Percentiles rank a stretch among this genome's conserved stretches.
These are phyloP conservation scores for Megalops atlanticus DNA, from an alignment of 2,113 vertebrate genomes.

Conservation along the genomic window DNA sequence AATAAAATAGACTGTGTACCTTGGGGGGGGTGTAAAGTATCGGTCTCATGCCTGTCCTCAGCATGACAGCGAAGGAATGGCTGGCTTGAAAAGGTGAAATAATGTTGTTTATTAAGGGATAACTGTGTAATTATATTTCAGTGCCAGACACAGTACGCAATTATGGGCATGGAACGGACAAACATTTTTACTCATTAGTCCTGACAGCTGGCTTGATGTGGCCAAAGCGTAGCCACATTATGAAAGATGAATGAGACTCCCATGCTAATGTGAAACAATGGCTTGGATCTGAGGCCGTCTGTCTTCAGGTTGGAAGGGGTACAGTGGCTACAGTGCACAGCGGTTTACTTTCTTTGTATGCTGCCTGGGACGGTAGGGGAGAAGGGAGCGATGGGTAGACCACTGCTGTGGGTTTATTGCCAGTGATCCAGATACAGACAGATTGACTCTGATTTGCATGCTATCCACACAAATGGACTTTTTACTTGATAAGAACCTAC, in stretches of 20 bases:
- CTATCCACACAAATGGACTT: not conserved
- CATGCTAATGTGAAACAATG: not conserved
- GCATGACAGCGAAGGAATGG: not conserved
- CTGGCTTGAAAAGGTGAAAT: constrained; percentile 21
- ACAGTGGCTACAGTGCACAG: not conserved
- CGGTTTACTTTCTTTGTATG: not conserved
- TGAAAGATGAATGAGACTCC: constrained; percentile 14
- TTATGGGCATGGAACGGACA: constrained; percentile 1
- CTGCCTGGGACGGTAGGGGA: too few relatives aligned
- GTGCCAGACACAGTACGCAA: constrained; percentile 20
- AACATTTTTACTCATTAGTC: constrained; percentile 16
- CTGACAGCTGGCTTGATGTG: not conserved
- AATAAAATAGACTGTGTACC: not conserved
- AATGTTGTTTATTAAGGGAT: constrained; percentile 14
- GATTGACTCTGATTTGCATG: not conserved
- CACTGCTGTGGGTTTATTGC: not conserved
- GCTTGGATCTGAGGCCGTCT: not conserved
- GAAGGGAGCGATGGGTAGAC: not conserved
- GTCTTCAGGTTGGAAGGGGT: not conserved
- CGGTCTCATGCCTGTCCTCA: not conserved
- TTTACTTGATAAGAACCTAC: not conserved
- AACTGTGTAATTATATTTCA: constrained; percentile 18
- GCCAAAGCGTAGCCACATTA: not conserved
- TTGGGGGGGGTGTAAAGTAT: not conserved
- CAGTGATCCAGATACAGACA: not conserved